Percentiles rank a stretch among this genome's conserved stretches.
Evolutionary conservation across 2,888 invertebrate species (phyloP).

Genomic region (Linhomoeus sp.): DNA sequence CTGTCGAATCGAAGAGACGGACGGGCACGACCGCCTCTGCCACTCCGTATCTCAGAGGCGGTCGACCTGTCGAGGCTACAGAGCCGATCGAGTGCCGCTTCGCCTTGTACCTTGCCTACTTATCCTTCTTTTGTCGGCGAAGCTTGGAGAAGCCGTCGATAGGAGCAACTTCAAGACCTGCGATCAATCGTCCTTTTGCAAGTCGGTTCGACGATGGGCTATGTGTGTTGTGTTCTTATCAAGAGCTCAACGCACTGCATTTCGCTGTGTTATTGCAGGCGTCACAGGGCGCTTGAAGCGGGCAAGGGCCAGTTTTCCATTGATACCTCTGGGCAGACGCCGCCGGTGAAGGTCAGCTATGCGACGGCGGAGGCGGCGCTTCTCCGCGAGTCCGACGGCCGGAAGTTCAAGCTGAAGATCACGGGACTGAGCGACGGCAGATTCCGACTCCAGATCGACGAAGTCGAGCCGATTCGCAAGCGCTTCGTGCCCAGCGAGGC

Average conservation of each 20-base stretch:
- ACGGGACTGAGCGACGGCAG: conserved; percentile 53
- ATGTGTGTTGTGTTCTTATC: not conserved
- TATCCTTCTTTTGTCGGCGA: too few relatives aligned
- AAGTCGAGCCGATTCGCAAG: conserved; percentile 45
- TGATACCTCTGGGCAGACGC: too few relatives aligned
- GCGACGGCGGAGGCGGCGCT: conserved; percentile 1
- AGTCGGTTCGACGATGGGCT: conserved; percentile 18
- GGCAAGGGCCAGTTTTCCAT: too few relatives aligned
- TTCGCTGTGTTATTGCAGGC: too few relatives aligned
- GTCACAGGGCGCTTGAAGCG: too few relatives aligned
- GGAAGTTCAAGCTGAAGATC: conserved; percentile 36
- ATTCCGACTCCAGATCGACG: conserved; percentile 62
- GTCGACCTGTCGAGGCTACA: too few relatives aligned
- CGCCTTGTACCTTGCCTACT: too few relatives aligned
- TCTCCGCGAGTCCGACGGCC: not conserved
- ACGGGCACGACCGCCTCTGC: too few relatives aligned
- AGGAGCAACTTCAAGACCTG: conserved; percentile 31
- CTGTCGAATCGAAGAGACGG: too few relatives aligned
- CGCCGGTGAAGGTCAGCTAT: not conserved
- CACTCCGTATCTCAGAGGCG: too few relatives aligned
- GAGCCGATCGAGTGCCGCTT: too few relatives aligned
- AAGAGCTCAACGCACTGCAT: not conserved
- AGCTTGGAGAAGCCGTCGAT: conserved; percentile 17
- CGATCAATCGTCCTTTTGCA: conserved; percentile 31
- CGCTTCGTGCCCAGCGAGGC: conserved; percentile 44